phyloP scores from a whole-genome alignment of 2,888 invertebrate species.

The Halictus ligatus region DNA sequence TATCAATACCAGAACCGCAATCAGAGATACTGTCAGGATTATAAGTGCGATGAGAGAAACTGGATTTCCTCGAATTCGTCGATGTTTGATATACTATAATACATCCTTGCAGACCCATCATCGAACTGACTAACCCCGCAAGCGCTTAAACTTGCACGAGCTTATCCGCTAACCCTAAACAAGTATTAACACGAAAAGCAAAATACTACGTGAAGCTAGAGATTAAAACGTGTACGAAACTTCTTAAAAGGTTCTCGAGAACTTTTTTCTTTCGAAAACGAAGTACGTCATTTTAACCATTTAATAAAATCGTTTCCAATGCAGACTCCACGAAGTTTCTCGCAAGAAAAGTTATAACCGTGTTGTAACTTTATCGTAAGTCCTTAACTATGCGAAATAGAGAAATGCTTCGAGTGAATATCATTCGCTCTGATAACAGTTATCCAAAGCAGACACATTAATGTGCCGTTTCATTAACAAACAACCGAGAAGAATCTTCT shows the following conservation, averaged over 20 bases:
- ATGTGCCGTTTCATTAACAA: background rate
- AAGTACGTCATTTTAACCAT: background rate
- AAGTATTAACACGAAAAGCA: background rate
- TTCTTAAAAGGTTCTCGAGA: background rate
- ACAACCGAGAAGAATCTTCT: background rate
- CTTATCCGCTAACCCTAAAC: background rate
- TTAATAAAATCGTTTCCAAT: background rate
- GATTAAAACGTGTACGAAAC: background rate
- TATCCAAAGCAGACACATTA: background rate
- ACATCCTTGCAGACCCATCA: slow-evolving; percentile 64
- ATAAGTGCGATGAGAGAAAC: slow-evolving; percentile 64
- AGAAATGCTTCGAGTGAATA: background rate
- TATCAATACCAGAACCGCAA: slow-evolving; percentile 59
- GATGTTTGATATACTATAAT: slow-evolving; percentile 75
- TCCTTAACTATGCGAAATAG: background rate
- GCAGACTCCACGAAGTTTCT: background rate
- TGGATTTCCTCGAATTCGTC: slow-evolving; percentile 66
- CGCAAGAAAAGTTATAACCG: background rate
- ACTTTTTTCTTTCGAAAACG: no score
- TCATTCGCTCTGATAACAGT: background rate
- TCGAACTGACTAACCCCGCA: background rate
- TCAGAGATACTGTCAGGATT: slow-evolving; percentile 60
- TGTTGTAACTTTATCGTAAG: background rate
- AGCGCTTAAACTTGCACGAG: background rate
- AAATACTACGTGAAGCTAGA: background rate